Evolutionary conservation across 1,140 invertebrate species (phyloP).

Genomic region (Antheraea pernyi): DNA sequence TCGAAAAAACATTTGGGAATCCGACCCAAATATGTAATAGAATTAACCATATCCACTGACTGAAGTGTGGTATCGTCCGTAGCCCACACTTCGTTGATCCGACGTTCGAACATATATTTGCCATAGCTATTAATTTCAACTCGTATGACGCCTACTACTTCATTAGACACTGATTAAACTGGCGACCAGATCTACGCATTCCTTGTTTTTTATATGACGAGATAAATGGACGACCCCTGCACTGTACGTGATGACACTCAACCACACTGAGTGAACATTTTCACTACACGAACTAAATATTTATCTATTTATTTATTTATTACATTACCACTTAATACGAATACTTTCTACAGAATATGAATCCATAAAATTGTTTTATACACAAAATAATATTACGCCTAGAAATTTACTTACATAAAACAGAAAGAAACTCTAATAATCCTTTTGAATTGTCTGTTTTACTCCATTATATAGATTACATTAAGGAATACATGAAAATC

Average conservation of each 20-base stretch:
- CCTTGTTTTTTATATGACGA: slow-evolving; percentile 53
- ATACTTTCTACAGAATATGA: slow-evolving; percentile 22
- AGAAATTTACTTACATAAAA: slow-evolving; percentile 62
- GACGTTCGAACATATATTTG: slow-evolving; percentile 44
- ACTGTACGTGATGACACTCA: slow-evolving; percentile 55
- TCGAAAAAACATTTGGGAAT: slow-evolving; percentile 57
- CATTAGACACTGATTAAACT: slow-evolving; percentile 54
- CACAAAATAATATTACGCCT: slow-evolving; percentile 50
- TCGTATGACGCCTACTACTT: slow-evolving; percentile 40
- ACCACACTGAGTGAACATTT: slow-evolving; percentile 47
- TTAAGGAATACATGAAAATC: too few species aligned
- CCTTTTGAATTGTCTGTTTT: too few species aligned
- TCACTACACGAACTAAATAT: slow-evolving; percentile 37
- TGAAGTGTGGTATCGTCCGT: slow-evolving; percentile 46
- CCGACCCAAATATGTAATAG: slow-evolving; percentile 55
- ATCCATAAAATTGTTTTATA: slow-evolving; percentile 22
- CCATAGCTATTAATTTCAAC: slow-evolving; percentile 66
- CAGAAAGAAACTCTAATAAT: slow-evolving; percentile 60
- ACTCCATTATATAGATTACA: too few species aligned
- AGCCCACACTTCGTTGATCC: slow-evolving; percentile 52
- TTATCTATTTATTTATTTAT: slow-evolving; percentile 46
- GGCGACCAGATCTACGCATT: slow-evolving; percentile 53
- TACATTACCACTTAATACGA: not conserved
- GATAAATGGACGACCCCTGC: slow-evolving; percentile 56
- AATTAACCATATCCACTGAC: slow-evolving; percentile 61